phyloP scores from a whole-genome alignment of 2,888 invertebrate species.

The Idaea dimidiata region DNA sequence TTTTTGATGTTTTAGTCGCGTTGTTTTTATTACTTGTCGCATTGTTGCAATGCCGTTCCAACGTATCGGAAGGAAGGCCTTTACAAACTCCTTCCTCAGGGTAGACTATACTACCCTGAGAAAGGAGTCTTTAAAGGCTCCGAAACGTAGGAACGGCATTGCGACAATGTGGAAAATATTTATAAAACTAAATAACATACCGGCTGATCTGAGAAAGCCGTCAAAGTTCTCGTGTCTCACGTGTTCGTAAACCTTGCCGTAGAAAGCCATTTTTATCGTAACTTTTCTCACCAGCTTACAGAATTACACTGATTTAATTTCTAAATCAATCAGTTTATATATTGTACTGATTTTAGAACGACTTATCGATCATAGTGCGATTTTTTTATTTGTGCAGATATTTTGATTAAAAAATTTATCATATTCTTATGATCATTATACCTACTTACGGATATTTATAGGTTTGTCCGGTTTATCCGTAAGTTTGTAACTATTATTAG shows the following conservation, averaged over 20 bases:
- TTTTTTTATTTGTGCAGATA: not conserved
- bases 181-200: slow-evolving; percentile 32
- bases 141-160: too few species aligned
- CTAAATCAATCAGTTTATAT: not conserved
- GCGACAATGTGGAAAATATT: too few species aligned
- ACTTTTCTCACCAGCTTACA: not conserved
- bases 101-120: too few species aligned
- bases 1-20: too few species aligned
- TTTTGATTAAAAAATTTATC: not conserved
- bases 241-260: slow-evolving; percentile 43
- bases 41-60: too few species aligned
- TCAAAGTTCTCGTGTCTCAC: slow-evolving; percentile 47
- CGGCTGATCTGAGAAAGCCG: slow-evolving; percentile 38
- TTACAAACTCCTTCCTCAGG: too few species aligned
- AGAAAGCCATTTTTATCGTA: slow-evolving; percentile 43
- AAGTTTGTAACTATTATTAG: too few species aligned
- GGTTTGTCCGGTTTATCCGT: too few species aligned
- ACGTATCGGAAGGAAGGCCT: too few species aligned
- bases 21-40: too few species aligned
- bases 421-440: not conserved
- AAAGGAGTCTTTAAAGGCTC: too few species aligned
- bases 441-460: not conserved
- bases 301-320: not conserved
- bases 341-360: not conserved
- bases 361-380: not conserved